Conservation (phyloP, 1,140 invertebrate genomes). For the Sarcophaga bullata region DNA sequence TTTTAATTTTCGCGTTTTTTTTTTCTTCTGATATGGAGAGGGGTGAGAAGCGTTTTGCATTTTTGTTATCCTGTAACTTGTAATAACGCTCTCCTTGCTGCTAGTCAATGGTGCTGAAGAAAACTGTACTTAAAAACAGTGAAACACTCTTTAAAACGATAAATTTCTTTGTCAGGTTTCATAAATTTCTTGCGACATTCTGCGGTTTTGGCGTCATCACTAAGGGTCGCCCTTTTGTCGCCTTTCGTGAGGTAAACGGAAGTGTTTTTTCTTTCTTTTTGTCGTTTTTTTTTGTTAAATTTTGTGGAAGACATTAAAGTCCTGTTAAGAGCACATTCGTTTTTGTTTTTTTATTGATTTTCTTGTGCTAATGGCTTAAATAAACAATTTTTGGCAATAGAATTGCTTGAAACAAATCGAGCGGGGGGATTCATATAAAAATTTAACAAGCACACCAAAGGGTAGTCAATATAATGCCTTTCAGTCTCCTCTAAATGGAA, state of each 20-base stretch:
- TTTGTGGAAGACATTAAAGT: slow-evolving; percentile 29
- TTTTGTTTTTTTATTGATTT: background rate
- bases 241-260: slow-evolving; percentile 24
- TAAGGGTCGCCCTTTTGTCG: background rate
- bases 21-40: background rate
- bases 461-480: too few species aligned
- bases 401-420: background rate
- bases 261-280: slow-evolving; percentile 14
- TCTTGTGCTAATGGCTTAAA: background rate
- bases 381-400: background rate
- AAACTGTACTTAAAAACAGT: background rate
- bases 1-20: background rate
- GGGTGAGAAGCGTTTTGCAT: background rate
- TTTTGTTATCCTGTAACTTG: background rate
- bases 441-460: too few species aligned
- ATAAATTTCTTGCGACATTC: background rate
- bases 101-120: background rate
- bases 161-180: background rate
- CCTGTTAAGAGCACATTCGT: too few species aligned
- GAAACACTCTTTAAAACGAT: background rate
- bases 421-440: too few species aligned
- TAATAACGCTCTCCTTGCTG: background rate
- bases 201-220: background rate
- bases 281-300: slow-evolving; percentile 30
- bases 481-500: too few species aligned